Conservation (phyloP, 2,888 invertebrate species). For the Tolmerus cingulatus region DNA sequence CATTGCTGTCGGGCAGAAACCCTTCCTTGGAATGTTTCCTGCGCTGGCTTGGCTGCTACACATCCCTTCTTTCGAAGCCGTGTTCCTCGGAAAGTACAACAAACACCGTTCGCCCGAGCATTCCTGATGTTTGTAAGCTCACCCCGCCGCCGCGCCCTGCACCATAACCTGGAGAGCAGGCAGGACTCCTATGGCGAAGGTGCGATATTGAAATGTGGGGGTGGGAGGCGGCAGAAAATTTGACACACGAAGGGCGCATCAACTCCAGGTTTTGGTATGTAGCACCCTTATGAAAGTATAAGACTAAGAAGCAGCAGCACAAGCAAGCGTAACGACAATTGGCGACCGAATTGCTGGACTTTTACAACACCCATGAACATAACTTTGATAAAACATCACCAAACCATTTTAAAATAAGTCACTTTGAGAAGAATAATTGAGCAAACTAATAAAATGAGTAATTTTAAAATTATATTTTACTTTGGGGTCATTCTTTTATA, state of each 20-base stretch:
- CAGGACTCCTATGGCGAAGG: background rate
- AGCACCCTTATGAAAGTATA: background rate
- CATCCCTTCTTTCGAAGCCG: background rate
- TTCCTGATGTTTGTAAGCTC: background rate
- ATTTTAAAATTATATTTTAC: no score
- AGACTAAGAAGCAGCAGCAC: no score
- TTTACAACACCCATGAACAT: no score
- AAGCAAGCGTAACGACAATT: no score
- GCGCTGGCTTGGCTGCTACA: background rate
- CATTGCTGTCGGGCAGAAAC: slow-evolving; percentile 22
- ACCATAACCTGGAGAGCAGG: background rate
- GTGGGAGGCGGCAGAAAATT: background rate
- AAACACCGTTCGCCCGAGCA: background rate
- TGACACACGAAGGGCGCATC: background rate
- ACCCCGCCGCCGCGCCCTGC: background rate
- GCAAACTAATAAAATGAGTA: no score
- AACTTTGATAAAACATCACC: no score
- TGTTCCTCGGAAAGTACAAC: background rate
- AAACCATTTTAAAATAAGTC: no score
- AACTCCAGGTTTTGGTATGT: background rate
- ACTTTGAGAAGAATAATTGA: no score
- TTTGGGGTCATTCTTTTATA: no score
- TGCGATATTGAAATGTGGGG: background rate
- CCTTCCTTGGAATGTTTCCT: slow-evolving; percentile 24
- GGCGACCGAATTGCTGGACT: no score